A percentile compares a stretch with the other conserved stretches of the same genome.
phyloP scores from a whole-genome alignment of 2,888 invertebrate genomes.

The Eupithecia centaureata region DNA sequence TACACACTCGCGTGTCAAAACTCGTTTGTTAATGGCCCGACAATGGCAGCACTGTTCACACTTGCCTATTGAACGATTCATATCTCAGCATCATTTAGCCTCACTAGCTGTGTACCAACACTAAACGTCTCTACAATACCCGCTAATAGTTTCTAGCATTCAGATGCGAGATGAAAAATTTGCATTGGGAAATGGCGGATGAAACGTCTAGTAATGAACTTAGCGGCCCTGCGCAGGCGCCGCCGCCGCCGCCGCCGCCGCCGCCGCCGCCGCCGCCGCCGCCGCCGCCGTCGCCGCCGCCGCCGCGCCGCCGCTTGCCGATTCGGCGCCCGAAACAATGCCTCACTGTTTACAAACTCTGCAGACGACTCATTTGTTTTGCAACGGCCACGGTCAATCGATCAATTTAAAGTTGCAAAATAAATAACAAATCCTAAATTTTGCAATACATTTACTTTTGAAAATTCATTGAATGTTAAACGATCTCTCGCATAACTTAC shows the following conservation, averaged over 20 bases:
- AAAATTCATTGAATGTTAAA: slow-evolving; percentile 28
- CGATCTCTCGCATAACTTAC: slow-evolving; percentile 21
- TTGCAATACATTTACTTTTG: slow-evolving; percentile 33
- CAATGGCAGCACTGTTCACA: slow-evolving; percentile 75
- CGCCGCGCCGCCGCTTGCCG: too few species aligned
- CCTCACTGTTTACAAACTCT: slow-evolving; percentile 28
- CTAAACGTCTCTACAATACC: slow-evolving; percentile 56
- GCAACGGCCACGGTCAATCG: slow-evolving; percentile 32
- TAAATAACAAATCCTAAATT: slow-evolving; percentile 31
- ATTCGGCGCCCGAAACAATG: slow-evolving; percentile 29
- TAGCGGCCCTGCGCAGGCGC: neutral
- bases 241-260: neutral
- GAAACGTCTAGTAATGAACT: slow-evolving; percentile 28
- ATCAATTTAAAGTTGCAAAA: slow-evolving; percentile 40
- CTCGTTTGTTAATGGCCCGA: slow-evolving; percentile 74
- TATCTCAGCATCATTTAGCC: slow-evolving; percentile 75
- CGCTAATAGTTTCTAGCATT: slow-evolving; percentile 53
- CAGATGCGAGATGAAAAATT: slow-evolving; percentile 56
- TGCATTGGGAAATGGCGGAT: slow-evolving; percentile 34
- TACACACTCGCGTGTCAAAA: slow-evolving; percentile 74
- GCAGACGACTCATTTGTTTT: slow-evolving; percentile 35
- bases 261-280: neutral
- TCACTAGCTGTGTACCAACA: slow-evolving; percentile 59
- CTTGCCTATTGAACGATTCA: slow-evolving; percentile 76
- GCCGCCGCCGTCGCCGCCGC: neutral